Base-by-base conservation (phyloP, 2,888 invertebrate species). In the Carabus problematicus region DNA sequence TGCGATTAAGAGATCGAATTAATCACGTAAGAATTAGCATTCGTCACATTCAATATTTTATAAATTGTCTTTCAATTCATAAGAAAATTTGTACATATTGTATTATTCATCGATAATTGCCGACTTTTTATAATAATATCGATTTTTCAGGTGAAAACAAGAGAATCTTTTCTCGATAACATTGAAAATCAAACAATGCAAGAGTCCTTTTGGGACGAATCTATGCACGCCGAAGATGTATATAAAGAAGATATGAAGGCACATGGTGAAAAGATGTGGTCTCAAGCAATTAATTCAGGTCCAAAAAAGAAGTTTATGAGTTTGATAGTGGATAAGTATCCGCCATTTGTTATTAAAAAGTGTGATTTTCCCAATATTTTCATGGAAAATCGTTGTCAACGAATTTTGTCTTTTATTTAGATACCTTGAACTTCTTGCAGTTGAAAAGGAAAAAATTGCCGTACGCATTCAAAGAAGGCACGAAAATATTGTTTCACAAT, bases 241-340 rank as follows among this genome's bases (percentile, higher is more conserved):
- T 54, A 62, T 39, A 61, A 69, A 54, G 76, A 77, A 39, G 79
- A 81, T 55, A 76, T 75, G 61, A 77, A 77, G 58, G 75, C 78
- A 56, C 71, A 81, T 45, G 81, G 81, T 1, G 75, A 77, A 0
- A 76, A 76, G 3, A 81, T 82, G 81, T 82, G 82, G 82, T 79
- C 79, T 61, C 80, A 80, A 70, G 80, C 77, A 3, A 81, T 81
- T 52, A 79, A 79, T 60, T 77, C 79, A 71, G 76, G 77, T 14
- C 81, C 81, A 0, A 74, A 71, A 3, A 79, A 75, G 67, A 77
- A 77, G 49, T 74, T 78, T 42, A 75, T 81, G 73, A 76, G 76
- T 14, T 68, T 61, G 18, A 70, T 82, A 47, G 74, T 76, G 41
- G 73, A 73, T 7, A 73, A 70, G 40, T 82, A 82, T 72, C 81